These are phyloP conservation scores for Mylabris sibirica DNA, from an alignment of 2,888 invertebrate species.

Conservation along the genomic window DNA sequence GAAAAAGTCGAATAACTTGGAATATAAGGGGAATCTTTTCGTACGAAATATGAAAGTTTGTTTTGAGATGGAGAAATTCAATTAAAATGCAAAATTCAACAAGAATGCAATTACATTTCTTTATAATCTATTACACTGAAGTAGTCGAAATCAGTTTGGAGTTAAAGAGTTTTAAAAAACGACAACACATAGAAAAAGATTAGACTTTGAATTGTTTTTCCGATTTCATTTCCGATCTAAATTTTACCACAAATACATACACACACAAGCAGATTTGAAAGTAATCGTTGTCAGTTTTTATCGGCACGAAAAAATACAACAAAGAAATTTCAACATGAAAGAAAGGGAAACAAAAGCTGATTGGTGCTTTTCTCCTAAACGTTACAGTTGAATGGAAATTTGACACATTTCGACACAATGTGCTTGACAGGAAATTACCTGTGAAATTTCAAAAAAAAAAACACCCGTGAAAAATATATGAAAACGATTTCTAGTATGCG, in stretches of 20 bases:
- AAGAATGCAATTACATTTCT: background rate
- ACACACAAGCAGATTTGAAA: background rate
- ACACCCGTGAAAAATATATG: background rate
- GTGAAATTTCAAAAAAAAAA: conserved; percentile 3
- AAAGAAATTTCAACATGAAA: background rate
- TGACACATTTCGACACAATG: background rate
- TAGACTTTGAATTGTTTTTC: background rate
- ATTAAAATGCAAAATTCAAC: conserved; percentile 7
- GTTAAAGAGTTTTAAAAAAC: background rate
- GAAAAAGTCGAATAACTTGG: background rate
- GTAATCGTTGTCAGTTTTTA: background rate
- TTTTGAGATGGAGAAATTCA: background rate
- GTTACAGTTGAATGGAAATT: conserved; percentile 8
- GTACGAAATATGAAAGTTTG: background rate
- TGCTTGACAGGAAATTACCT: conserved; percentile 3
- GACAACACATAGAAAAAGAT: background rate
- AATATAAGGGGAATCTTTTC: background rate
- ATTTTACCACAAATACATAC: no score
- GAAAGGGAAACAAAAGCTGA: background rate
- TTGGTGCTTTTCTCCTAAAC: background rate
- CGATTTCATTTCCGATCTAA: background rate
- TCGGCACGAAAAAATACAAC: background rate
- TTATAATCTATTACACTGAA: background rate
- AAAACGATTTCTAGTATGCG: background rate
- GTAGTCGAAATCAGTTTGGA: background rate